Evolutionary conservation across 2,113 vertebrate genomes (phyloP).

Genomic region (Leiothrix lutea): DNA sequence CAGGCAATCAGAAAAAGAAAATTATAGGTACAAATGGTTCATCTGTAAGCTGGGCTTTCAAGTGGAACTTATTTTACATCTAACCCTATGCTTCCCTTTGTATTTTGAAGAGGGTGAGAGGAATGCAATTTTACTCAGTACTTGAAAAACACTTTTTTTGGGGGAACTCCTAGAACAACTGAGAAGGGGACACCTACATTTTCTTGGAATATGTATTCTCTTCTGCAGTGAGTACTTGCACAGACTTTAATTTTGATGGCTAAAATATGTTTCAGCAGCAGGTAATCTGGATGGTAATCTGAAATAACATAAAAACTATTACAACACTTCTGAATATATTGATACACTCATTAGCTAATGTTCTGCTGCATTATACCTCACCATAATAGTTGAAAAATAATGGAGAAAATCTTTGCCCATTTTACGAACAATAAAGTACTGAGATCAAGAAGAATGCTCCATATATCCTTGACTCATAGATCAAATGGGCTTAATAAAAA

Average conservation of each 20-base stretch:
- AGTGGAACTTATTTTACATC: not conserved
- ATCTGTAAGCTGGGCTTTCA: not conserved
- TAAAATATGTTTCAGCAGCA: not conserved
- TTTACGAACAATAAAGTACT: not conserved
- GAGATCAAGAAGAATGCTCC: not conserved
- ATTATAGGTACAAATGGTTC: not conserved
- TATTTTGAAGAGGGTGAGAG: not conserved
- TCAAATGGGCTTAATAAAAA: not conserved
- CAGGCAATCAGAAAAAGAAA: not conserved
- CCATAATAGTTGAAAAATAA: not conserved
- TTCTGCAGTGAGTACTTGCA: not conserved
- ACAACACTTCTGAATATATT: not conserved
- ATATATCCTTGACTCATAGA: not conserved
- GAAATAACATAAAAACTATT: not conserved
- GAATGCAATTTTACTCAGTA: not conserved
- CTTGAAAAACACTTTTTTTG: not conserved
- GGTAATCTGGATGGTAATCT: not conserved
- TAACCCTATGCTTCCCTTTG: not conserved
- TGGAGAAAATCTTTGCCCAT: not conserved
- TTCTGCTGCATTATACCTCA: not conserved
- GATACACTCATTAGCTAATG: not conserved
- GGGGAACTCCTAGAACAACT: not conserved
- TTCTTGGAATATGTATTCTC: not conserved
- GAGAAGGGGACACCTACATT: not conserved
- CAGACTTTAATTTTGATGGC: not conserved